A percentile compares a stretch with the other conserved stretches of the same genome.
Conservation (phyloP, 1,140 invertebrate species). For the Cotesia typhae region DNA sequence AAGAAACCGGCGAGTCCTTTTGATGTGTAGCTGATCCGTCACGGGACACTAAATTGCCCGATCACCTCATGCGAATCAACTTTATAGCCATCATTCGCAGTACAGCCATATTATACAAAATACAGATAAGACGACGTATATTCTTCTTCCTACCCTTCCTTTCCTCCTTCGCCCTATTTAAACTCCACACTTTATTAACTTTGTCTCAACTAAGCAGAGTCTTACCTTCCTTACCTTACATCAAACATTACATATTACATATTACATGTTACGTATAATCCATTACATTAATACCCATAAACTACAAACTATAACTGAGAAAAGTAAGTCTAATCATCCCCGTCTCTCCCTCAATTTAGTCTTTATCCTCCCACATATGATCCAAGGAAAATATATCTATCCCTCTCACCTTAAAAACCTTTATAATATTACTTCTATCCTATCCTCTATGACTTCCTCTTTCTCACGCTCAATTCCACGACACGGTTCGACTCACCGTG, state of each 20-base stretch:
- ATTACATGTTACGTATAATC: neutral
- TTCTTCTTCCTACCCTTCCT: conserved; percentile 5
- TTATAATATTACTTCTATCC: neutral
- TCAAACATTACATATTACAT: too few relatives aligned
- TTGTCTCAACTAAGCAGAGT: too few relatives aligned
- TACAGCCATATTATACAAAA: neutral
- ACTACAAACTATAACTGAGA: neutral
- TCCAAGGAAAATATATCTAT: neutral
- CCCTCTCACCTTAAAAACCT: conserved; percentile 15
- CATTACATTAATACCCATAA: too few relatives aligned
- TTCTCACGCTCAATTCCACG: conserved; percentile 29
- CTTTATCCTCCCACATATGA: neutral
- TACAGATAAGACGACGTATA: conserved; percentile 4
- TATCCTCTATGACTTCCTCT: conserved; percentile 34
- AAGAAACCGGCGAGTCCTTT: neutral
- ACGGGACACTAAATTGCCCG: conserved; percentile 14
- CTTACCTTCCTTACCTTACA: neutral
- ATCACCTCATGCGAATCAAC: neutral
- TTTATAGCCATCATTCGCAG: neutral
- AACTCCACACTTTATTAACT: neutral
- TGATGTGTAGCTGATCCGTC: conserved; percentile 3
- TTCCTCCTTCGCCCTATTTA: conserved; percentile 26
- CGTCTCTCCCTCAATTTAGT: too few relatives aligned
- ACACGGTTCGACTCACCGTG: conserved; percentile 30
- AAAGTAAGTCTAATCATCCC: too few relatives aligned